A percentile compares a stretch with the other conserved stretches of the same genome.
These are phyloP conservation scores for Athetis lepigone DNA, from an alignment of 2,888 invertebrate genomes.

Conservation along the genomic window DNA sequence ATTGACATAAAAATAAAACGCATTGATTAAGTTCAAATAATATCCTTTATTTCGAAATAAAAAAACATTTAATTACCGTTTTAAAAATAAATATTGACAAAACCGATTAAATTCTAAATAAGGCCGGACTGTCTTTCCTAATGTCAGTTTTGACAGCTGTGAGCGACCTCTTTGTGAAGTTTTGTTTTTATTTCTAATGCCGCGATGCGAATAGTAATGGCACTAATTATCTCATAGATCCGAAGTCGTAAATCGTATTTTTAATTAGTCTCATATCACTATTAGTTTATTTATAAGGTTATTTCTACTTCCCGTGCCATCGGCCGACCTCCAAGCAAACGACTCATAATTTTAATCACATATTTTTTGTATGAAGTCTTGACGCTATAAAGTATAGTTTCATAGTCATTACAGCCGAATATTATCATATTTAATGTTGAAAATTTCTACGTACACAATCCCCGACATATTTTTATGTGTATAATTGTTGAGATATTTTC, in stretches of 20 bases:
- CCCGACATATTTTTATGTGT: slow-evolving; percentile 53
- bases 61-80: not conserved
- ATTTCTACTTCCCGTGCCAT: slow-evolving; percentile 74
- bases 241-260: slow-evolving; percentile 71
- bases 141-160: slow-evolving; percentile 58
- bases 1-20: slow-evolving; percentile 7
- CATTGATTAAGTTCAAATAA: slow-evolving; percentile 1
- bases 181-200: slow-evolving; percentile 39
- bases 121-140: slow-evolving; percentile 37
- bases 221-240: slow-evolving; percentile 68
- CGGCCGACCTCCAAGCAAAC: slow-evolving; percentile 74
- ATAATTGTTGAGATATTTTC: slow-evolving; percentile 60
- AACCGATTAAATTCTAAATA: slow-evolving; percentile 47
- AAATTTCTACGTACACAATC: slow-evolving; percentile 56
- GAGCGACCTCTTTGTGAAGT: slow-evolving; percentile 29
- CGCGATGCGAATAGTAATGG: slow-evolving; percentile 63
- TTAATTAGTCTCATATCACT: slow-evolving; percentile 70
- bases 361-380: slow-evolving; percentile 57
- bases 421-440: slow-evolving; percentile 57
- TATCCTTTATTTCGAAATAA: slow-evolving; percentile 20
- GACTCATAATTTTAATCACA: slow-evolving; percentile 66
- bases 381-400: slow-evolving; percentile 53
- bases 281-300: slow-evolving; percentile 71
- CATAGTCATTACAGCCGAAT: slow-evolving; percentile 56
- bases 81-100: slow-evolving; percentile 34